Conservation (phyloP, 2,888 invertebrate species). For the Chymomyza fuscimana region DNA sequence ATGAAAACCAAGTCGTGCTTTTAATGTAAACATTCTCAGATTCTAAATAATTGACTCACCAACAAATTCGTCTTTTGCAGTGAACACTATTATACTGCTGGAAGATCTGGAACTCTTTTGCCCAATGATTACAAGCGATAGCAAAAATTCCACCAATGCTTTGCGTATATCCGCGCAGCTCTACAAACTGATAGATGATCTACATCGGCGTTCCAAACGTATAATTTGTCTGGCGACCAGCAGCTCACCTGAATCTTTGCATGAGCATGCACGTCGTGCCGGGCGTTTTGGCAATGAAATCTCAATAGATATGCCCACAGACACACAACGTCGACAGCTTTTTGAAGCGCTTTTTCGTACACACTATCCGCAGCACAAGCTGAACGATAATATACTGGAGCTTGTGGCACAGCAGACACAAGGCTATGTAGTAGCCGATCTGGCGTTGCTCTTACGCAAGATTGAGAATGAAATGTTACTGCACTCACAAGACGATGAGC, state of each 20-base stretch:
- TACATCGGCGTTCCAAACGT: slow-evolving; percentile 61
- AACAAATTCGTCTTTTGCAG: slow-evolving; percentile 48
- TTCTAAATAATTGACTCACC: background rate
- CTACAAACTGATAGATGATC: slow-evolving; percentile 80
- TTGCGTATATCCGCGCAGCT: slow-evolving; percentile 80
- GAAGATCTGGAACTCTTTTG: slow-evolving; percentile 80
- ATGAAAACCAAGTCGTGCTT: background rate
- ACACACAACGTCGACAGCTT: slow-evolving; percentile 79
- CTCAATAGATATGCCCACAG: slow-evolving; percentile 80
- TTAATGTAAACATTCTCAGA: background rate
- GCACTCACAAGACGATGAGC: background rate
- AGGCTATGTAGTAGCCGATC: slow-evolving; percentile 83
- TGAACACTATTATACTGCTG: slow-evolving; percentile 78
- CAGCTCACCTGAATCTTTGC: slow-evolving; percentile 80
- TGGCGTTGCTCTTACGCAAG: slow-evolving; percentile 80
- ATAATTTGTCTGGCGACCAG: slow-evolving; percentile 82
- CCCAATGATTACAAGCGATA: slow-evolving; percentile 71
- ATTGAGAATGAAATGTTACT: slow-evolving; percentile 62
- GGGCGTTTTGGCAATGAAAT: slow-evolving; percentile 83
- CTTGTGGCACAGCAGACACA: slow-evolving; percentile 80
- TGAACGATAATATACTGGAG: slow-evolving; percentile 58
- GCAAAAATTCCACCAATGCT: slow-evolving; percentile 73
- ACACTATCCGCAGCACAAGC: slow-evolving; percentile 20
- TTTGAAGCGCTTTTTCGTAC: slow-evolving; percentile 68
- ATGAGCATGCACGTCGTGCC: slow-evolving; percentile 80